A percentile compares a stretch with the other conserved stretches of the same genome.
Conservation (phyloP, 2,888 invertebrate genomes). For the Epirrhoe tristata region DNA sequence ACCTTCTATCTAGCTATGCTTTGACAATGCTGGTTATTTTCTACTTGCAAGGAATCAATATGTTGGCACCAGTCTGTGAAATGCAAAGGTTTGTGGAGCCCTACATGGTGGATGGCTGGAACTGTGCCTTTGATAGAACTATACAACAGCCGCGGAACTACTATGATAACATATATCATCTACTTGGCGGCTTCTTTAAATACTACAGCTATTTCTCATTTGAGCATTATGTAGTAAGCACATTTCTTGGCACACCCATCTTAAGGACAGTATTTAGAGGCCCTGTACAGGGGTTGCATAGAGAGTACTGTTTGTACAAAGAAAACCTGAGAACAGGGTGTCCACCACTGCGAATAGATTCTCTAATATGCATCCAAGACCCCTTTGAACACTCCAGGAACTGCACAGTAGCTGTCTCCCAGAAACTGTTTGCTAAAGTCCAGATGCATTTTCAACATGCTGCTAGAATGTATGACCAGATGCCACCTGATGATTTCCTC, state of each 20-base stretch:
- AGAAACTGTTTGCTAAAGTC: slow-evolving; percentile 47
- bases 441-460: slow-evolving; percentile 48
- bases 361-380: slow-evolving; percentile 85
- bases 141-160: slow-evolving; percentile 44
- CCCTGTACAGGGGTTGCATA: slow-evolving; percentile 44
- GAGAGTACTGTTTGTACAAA: slow-evolving; percentile 72
- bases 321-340: slow-evolving; percentile 49
- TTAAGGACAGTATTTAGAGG: slow-evolving; percentile 63
- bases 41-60: slow-evolving; percentile 87
- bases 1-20: slow-evolving; percentile 88
- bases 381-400: slow-evolving; percentile 86
- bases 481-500: slow-evolving; percentile 45
- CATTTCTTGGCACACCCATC: slow-evolving; percentile 83
- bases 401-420: slow-evolving; percentile 59
- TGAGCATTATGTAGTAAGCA: slow-evolving; percentile 82
- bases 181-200: slow-evolving; percentile 87
- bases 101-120: slow-evolving; percentile 83
- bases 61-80: slow-evolving; percentile 83
- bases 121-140: slow-evolving; percentile 79
- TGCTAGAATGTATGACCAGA: slow-evolving; percentile 47
- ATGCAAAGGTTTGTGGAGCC: slow-evolving; percentile 67
- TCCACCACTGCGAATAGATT: slow-evolving; percentile 57
- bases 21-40: slow-evolving; percentile 88
- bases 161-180: slow-evolving; percentile 59
- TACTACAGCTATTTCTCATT: slow-evolving; percentile 87